Evolutionary conservation across 35 echinoderm and acorn worm genomes (phyloP), one percentile per base, ranked within the genome.

Genomic region (Patiria miniata): DNA sequence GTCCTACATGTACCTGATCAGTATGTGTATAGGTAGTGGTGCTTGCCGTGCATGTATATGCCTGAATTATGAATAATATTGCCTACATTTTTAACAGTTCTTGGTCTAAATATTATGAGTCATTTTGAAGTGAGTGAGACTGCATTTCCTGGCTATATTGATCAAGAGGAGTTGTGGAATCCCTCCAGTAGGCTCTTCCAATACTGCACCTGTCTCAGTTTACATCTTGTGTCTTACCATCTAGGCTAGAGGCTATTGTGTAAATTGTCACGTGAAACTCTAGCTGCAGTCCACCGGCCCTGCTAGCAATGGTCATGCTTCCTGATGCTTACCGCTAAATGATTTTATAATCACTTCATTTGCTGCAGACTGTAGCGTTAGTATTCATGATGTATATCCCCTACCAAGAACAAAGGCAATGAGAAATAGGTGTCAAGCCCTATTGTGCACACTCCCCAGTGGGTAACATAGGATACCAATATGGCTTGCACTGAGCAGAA

Each of bases 81-180:
- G 65, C 34, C 65, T 30, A 73, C 65, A 73, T 73, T 73, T 73
- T 73, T 18, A 23, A 73, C 34, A 73, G 14, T 28, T 73, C 26
- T 73, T 22, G 65, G 34, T 26, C 65, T 73, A 73, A 73, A 73
- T 73, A 73, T 73, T 73, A 73, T 73, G 65, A 73, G 65, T 73
- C 65, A 73, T 73, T 73, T 73, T 73, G 19, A 34, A 73, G 65
- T 73, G 65, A 73, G 65, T 73, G 65, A 73, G 65, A 73, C 26
- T 73, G 65, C 65, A 73, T 73, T 73, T 73, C 65, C 65, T 73
- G 19, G 34, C 10, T 22, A 23, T 73, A 73, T 73, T 73, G 65
- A 73, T 73, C 65, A 22, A 73, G 10, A 30, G 65, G 23, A 34
- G 65, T 73, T 73, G 65, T 32, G 29, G 26, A 73, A 73, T 73